phyloP scores from a whole-genome alignment of 2,888 invertebrate species.

The Drosophila mulleri region DNA sequence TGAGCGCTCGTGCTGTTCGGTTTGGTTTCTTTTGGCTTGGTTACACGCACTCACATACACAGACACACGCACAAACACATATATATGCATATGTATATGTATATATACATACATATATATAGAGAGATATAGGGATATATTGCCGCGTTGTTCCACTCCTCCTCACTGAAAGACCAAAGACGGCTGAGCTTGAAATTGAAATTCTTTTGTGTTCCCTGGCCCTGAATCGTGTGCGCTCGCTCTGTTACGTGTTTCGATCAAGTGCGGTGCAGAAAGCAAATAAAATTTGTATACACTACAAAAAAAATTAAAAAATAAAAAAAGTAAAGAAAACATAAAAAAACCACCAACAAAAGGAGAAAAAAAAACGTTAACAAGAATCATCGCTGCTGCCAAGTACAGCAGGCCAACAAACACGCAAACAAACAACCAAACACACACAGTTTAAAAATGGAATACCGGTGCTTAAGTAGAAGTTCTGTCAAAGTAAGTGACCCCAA shows the following conservation, averaged over 20 bases:
- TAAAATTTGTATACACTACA: conserved; percentile 40
- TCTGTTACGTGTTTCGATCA: conserved; percentile 45
- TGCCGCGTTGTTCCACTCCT: conserved; percentile 45
- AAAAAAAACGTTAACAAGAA: conserved; percentile 34
- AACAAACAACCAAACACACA: conserved; percentile 60
- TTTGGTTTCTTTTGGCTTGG: conserved; percentile 43
- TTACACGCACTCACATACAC: conserved; percentile 3
- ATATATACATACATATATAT: not conserved
- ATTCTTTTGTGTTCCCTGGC: conserved; percentile 47
- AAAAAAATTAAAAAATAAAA: conserved; percentile 27
- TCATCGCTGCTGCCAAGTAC: conserved; percentile 49
- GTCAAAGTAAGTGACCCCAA: conserved; percentile 85
- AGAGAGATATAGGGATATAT: conserved; percentile 5
- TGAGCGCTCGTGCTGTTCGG: conserved; percentile 84
- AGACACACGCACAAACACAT: not conserved
- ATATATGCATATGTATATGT: not conserved
- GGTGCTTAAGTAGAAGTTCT: conserved; percentile 84
- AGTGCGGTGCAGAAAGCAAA: conserved; percentile 54
- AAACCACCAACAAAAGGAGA: conserved; percentile 15
- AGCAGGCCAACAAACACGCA: conserved; percentile 53
- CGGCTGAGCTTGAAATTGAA: conserved; percentile 43
- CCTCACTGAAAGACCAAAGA: conserved; percentile 26
- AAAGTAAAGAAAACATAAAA: conserved; percentile 15
- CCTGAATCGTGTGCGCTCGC: conserved; percentile 25
- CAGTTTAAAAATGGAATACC: conserved; percentile 84